Conservation (phyloP, 2,113 vertebrate species). For the Oophaga pumilio region DNA sequence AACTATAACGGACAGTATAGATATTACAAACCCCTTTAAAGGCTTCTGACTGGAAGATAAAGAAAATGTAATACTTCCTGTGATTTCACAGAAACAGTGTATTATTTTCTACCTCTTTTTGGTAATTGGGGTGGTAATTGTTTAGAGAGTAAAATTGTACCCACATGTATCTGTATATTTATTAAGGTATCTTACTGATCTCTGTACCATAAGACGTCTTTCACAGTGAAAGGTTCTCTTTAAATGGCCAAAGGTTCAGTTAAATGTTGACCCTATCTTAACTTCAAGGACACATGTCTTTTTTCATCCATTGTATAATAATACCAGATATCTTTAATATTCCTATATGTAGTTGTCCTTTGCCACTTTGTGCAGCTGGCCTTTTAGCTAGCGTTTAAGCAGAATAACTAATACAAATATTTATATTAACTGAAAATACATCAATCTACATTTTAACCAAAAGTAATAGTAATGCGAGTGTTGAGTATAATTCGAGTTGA, state of each 20-base stretch:
- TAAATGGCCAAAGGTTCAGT: not conserved
- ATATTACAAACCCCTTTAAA: too few relatives aligned
- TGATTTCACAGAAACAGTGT: too few relatives aligned
- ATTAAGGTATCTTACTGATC: too few relatives aligned
- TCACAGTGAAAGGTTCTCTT: not conserved
- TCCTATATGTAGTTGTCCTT: not conserved
- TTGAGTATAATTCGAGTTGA: slow-evolving; percentile 37
- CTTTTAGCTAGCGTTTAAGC: not conserved
- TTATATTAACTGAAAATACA: slow-evolving; percentile 9
- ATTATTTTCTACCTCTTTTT: too few relatives aligned
- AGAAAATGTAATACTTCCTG: too few relatives aligned
- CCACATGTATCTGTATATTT: too few relatives aligned
- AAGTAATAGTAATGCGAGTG: slow-evolving; percentile 19
- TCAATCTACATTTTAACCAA: not conserved
- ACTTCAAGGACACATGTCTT: not conserved
- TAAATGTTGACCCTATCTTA: not conserved
- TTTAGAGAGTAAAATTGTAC: too few relatives aligned
- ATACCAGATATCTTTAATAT: not conserved
- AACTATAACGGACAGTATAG: too few relatives aligned
- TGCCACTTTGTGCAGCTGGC: not conserved
- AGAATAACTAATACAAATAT: not conserved
- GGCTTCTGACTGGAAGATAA: too few relatives aligned
- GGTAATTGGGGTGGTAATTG: too few relatives aligned
- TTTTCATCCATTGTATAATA: not conserved
- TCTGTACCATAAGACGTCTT: too few relatives aligned